These are phyloP conservation scores for Florisuga fusca DNA, from an alignment of 2,797 vertebrate genomes.

Conservation along the genomic window DNA sequence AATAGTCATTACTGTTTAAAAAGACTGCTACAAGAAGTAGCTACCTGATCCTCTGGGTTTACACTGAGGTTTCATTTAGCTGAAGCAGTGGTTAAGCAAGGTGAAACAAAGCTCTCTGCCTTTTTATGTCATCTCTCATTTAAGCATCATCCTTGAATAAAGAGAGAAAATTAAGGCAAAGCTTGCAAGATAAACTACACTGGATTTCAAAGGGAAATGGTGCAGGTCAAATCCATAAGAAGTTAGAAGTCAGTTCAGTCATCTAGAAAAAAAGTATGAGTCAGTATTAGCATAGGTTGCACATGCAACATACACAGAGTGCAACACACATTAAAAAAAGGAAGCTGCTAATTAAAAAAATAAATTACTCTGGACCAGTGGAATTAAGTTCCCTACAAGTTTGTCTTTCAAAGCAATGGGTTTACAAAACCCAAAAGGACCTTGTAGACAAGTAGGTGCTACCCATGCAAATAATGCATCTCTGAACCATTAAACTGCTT, in stretches of 20 bases:
- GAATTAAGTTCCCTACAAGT: neutral
- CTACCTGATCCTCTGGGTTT: slow-evolving; percentile 76
- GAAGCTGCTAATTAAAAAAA: neutral
- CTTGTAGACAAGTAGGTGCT: neutral
- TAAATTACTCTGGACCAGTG: neutral
- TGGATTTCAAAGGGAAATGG: neutral
- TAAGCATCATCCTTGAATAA: slow-evolving; percentile 66
- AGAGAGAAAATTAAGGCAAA: slow-evolving; percentile 52
- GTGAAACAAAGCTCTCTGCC: slow-evolving; percentile 77
- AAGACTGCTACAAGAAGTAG: slow-evolving; percentile 80
- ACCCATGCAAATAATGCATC: rapidly evolving
- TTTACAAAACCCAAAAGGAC: neutral
- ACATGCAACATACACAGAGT: neutral
- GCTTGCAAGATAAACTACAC: neutral
- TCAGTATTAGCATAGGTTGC: neutral
- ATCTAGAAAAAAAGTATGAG: neutral
- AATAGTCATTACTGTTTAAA: slow-evolving; percentile 79
- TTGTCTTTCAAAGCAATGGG: neutral
- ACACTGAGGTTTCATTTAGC: slow-evolving; percentile 83
- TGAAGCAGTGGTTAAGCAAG: slow-evolving; percentile 78
- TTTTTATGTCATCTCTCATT: slow-evolving; percentile 53
- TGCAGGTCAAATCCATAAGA: neutral
- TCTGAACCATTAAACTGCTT: neutral
- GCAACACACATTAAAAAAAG: neutral
- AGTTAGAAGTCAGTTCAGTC: neutral